Base-by-base conservation (phyloP, 2,888 invertebrate species). In the Masnerella sp. region DNA sequence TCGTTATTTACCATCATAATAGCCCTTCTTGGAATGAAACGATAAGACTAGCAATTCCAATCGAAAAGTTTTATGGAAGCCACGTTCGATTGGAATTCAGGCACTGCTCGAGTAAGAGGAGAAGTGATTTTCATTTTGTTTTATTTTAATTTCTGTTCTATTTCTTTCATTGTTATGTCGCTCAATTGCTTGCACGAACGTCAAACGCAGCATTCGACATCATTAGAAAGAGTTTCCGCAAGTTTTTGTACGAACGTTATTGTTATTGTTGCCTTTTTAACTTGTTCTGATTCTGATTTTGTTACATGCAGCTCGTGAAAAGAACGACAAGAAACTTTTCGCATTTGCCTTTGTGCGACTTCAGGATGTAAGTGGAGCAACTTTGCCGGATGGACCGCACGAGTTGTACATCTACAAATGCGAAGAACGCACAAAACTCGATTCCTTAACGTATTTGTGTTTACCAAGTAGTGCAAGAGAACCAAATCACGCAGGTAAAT, bases 1-100 rank as follows among this genome's bases (percentile, higher is more conserved):
- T 96, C 86, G 95, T 98, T 17, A 91, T 97, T 79, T 97, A 98
- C 86, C 98, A 98, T 89, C 95, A 96, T 88, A 98, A 98, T 88
- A 93, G 94, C 20, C 98, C 98, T 0, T 92, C 93, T 70, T 98
- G 97, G 97, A 93, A 93, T 70, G 98, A 98, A 87, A 96, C 94
- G 79, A 89, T 96, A 38, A 90, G 96, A 72, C 89, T 98, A 74
- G 94, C 95, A 4, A 93, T 98, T 56, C 97, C 97, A 2, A 93
- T 97, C 74, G 97, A 98, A 83, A 94, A 94, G 77, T 97, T 97
- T 88, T 94, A 95, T 32, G 92, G 93, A n/a, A 95, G 96, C 12
- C 97, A 97, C 87, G 92, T 97, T 1, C 91, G 97, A 70, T 92
- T 98, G 79, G 96, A 98, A 88, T 96, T 95, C 85, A 90, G 96